These are phyloP conservation scores for Enteromius treurensis DNA, from an alignment of 2,797 vertebrate species.

Conservation along the genomic window DNA sequence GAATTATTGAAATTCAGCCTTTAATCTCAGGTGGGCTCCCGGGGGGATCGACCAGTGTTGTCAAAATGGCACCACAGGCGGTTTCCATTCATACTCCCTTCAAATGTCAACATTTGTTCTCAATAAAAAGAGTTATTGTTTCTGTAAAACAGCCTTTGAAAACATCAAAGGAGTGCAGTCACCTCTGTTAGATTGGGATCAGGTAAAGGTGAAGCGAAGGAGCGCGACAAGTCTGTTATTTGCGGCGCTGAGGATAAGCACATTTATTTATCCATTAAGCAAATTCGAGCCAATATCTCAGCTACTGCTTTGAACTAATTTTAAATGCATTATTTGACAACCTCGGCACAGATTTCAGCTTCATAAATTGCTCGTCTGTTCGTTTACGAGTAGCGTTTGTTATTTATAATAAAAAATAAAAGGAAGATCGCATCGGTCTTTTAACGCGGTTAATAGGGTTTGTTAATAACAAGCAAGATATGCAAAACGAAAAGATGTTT, in stretches of 20 bases:
- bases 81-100: slow-evolving; percentile 72
- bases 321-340: background rate
- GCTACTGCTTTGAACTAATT: background rate
- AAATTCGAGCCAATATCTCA: background rate
- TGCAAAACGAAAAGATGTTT: background rate
- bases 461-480: background rate
- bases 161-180: slow-evolving; percentile 73
- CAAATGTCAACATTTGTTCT: slow-evolving; percentile 93
- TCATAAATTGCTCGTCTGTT: background rate
- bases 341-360: no score
- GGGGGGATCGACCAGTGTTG: slow-evolving; percentile 70
- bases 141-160: slow-evolving; percentile 83
- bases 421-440: background rate
- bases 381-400: background rate
- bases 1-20: slow-evolving; percentile 84
- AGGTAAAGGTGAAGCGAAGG: slow-evolving; percentile 70
- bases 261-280: background rate
- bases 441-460: no score
- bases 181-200: slow-evolving; percentile 65
- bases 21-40: slow-evolving; percentile 86
- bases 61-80: slow-evolving; percentile 78
- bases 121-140: slow-evolving; percentile 90
- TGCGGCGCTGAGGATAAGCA: background rate
- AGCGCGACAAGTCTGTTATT: slow-evolving; percentile 57
- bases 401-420: background rate